phyloP scores from a whole-genome alignment of 2,797 vertebrate species.

The Balearica regulorum region DNA sequence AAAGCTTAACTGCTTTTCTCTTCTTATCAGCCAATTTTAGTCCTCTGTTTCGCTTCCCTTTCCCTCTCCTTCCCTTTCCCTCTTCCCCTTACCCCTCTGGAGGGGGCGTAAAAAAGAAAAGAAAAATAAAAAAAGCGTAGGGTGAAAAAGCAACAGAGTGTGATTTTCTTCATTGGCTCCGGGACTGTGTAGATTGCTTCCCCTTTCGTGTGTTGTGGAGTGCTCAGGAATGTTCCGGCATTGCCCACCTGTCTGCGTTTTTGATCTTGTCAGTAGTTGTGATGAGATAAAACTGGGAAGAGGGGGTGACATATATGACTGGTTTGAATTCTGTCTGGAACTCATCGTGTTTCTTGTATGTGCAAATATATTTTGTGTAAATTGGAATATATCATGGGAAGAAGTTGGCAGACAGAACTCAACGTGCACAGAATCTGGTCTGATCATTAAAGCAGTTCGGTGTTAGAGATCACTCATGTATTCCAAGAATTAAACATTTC shows the following conservation, averaged over 20 bases:
- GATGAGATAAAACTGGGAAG: not conserved
- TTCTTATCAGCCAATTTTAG: not conserved
- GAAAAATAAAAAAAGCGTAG: fast-evolving
- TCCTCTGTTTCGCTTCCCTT: not conserved
- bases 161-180: not conserved
- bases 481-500: not conserved
- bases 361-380: not conserved
- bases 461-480: not conserved
- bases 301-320: not conserved
- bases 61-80: not conserved
- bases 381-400: not conserved
- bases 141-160: not conserved
- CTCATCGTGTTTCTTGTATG: not conserved
- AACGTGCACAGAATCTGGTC: not conserved
- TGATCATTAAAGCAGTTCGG: not conserved
- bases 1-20: not conserved
- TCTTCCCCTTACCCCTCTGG: not conserved
- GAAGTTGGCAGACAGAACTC: not conserved
- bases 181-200: not conserved
- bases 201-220: not conserved
- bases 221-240: not conserved
- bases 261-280: not conserved
- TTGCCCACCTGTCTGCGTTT: not conserved
- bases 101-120: not conserved
- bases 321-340: not conserved